Evolutionary conservation across 2,797 vertebrate genomes (phyloP), one percentile per base, ranked within the genome.

Genomic region (Neopelma chrysocephalum): DNA sequence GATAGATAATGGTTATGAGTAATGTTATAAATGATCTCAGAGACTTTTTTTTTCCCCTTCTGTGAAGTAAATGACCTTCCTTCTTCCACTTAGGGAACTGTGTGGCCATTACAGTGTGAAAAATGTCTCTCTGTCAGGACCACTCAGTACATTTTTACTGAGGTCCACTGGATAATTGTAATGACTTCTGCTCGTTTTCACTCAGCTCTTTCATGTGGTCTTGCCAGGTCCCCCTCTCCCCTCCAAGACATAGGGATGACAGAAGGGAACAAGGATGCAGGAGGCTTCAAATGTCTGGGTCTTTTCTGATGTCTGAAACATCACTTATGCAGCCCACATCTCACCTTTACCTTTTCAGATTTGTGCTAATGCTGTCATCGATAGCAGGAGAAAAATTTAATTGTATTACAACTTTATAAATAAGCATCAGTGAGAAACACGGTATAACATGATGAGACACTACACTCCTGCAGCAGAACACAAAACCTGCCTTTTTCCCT

Each of bases 11-110:
- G 95, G 89, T 68, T 87, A 84, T 96, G 94, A 96, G 96, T 97
- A 97, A 97, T 96, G 92, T 89, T 95, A 96, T 91, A 96, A 95
- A 97, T 96, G 96, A 96, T 96, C 96, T 97, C 94, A 97, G 91
- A 90, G 79, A 38, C 82, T 88, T 75, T 70, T 91, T 93, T 86
- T 96, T 93, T 89, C 62, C 65, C 57, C 66, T 69, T 82, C 88
- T 91, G 82, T 94, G 93, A 93, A 96, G 82, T 87, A 97, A 96
- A 94, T 95, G 95, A 94, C 95, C 95, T 95, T 97, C 91, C 73
- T 64, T 87, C 93, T 90, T 82, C 87, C 85, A 96, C 80, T 94
- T 90, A 94, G 43, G 47, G 82, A 97, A 84, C 62, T 19, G 4
- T 79, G 58, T 70, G 85, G 89, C 77, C 80, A 95, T 96, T 96